phyloP scores from a whole-genome alignment of 2,113 vertebrate species.

The Bolborhynchus lineola region DNA sequence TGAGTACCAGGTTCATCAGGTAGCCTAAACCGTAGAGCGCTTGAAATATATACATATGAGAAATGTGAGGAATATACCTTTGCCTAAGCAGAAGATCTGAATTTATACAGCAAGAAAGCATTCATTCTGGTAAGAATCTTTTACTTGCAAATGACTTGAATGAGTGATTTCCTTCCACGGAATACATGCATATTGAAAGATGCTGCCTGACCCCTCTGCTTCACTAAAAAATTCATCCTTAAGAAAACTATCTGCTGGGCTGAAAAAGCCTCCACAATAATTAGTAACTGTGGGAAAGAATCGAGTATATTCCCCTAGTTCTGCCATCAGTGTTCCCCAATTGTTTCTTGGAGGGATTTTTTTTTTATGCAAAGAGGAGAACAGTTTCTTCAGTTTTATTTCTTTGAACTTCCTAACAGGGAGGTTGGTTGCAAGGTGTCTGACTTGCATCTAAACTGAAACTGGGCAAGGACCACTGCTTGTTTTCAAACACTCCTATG shows the following conservation, averaged over 20 bases:
- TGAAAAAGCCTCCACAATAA: background rate
- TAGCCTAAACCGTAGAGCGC: background rate
- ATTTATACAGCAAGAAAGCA: background rate
- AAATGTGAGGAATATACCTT: background rate
- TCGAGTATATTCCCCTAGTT: background rate
- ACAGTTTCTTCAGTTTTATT: background rate
- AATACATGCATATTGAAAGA: background rate
- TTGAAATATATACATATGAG: conserved; percentile 15
- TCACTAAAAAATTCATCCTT: background rate
- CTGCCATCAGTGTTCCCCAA: background rate
- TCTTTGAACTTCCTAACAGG: background rate
- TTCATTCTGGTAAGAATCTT: background rate
- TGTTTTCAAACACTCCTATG: background rate
- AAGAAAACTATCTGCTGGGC: background rate
- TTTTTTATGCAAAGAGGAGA: background rate
- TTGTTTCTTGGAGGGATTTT: background rate
- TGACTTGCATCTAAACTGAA: background rate
- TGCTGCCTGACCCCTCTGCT: background rate
- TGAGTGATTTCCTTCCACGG: background rate
- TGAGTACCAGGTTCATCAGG: background rate
- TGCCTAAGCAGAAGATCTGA: background rate
- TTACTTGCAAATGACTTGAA: conserved; percentile 45
- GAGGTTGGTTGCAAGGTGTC: background rate
- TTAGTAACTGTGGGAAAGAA: background rate
- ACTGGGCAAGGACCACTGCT: background rate